Base-by-base conservation (phyloP, 2,888 invertebrate species). In the Drosophila gaucha region DNA sequence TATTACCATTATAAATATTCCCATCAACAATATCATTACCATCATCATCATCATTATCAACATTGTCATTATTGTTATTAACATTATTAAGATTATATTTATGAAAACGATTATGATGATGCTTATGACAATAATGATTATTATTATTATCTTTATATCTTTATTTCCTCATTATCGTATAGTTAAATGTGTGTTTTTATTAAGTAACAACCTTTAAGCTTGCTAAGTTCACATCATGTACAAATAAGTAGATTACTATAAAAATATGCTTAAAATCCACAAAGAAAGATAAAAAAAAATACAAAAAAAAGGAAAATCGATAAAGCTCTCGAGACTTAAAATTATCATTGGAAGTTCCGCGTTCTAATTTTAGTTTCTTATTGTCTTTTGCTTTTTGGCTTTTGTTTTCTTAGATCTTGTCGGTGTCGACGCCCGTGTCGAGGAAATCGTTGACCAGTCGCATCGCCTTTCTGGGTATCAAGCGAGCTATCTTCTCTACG, bases 351-450 rank as follows among this genome's bases (percentile, higher is more conserved):
- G 28, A 55, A 54, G 31, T 57, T 50, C 14, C 30, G 14, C 9
- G 30, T 38, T 16, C 20, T 30, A 39, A 28, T 18, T 30, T 38
- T 47, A 39, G 22, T 39, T 22, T 47, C 3, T 51, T 46, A n/a
- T 9, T 35, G 14, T 18, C 3, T 10, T 33, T 22, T 8, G 31
- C 1, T 22, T 14, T 49, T 33, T 31, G 3, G 22, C 44, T 14
- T 46, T n/a, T 16, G 31, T 55, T 28, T 20, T 74, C 8, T 47
- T 33, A 60, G 8, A 22, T 16, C 57, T 80, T 88, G 74, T 94
- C 93, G 0, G 94, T 92, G 30, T 95, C 94, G 3, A 95, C 92
- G 20, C 95, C 95, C 8, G 93, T 93, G 77, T 94, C 95, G 30
- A 95, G 71, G 86, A 95, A 95, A 88, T 95, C 95, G 79, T 93